Percentiles rank a stretch among this genome's conserved stretches.
These are phyloP conservation scores for Dendroctonus ponderosae DNA, from an alignment of 1,140 invertebrate genomes.

Conservation along the genomic window DNA sequence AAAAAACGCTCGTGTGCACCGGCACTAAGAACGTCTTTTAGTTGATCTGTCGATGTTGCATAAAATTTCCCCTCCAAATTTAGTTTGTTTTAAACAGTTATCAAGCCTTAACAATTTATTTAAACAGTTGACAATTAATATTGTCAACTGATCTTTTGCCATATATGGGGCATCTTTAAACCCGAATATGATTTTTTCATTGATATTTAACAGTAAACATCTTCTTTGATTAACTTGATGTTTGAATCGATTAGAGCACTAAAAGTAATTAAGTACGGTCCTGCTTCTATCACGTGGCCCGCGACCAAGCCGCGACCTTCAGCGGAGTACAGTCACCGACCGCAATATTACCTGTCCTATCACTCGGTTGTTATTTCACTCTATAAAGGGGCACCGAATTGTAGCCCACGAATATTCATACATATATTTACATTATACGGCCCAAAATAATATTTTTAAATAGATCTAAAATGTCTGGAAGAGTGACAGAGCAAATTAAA, in stretches of 20 bases:
- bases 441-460: background rate
- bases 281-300: slow-evolving; percentile 35
- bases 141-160: too few species aligned
- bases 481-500: background rate
- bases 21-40: too few species aligned
- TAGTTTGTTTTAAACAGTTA: too few species aligned
- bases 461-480: background rate
- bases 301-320: slow-evolving; percentile 38
- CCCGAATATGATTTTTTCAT: background rate
- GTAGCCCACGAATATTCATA: slow-evolving; percentile 14
- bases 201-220: background rate
- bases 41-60: too few species aligned
- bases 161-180: too few species aligned
- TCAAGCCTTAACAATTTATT: too few species aligned
- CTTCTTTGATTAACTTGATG: background rate
- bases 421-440: background rate
- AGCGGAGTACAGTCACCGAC: slow-evolving; percentile 37
- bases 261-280: slow-evolving; percentile 19
- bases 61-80: too few species aligned
- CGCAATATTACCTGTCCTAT: slow-evolving; percentile 34
- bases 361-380: slow-evolving; percentile 22
- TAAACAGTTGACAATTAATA: too few species aligned
- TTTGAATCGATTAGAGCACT: background rate
- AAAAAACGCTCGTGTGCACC: too few species aligned
- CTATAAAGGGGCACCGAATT: slow-evolving; percentile 11